Base-by-base conservation (phyloP, 2,113 vertebrate genomes). In the Heterochromis multidens region DNA sequence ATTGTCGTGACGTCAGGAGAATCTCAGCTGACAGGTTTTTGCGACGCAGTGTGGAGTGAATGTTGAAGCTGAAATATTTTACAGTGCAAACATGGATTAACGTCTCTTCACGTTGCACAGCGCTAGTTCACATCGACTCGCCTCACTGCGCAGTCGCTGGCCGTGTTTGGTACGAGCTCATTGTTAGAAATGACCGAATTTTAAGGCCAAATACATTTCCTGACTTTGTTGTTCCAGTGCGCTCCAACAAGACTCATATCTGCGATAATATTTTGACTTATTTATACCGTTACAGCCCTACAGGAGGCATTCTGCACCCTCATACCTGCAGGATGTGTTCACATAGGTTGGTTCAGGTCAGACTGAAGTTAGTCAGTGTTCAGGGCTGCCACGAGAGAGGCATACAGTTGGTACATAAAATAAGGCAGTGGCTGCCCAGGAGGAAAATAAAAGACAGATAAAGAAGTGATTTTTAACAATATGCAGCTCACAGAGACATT, bases 141-240 rank as follows among this genome's bases (percentile, higher is more conserved):
- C 43, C 43, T 49, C 43, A 6, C 2, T 49, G 2, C 33, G 33
- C 2, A 5, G 14, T 17, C 43, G 16, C 5, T 17, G 40, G 0
- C 12, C 13, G 12, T 4, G 4, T 43, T 49, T 17, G 5, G 14
- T 6, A 4, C 7, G 33, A 35, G 33, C 33, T 5, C 43, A 16
- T 5, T 6, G 40, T 43, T 43, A 43, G 12, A 12, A 43, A 43
- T 2, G 40, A 65, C 2, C 4, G 12, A 43, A 43, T 14, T 40
- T 40, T 40, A 12, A 11, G 31, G 5, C 31, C 5, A 5, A 31
- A 31, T 31, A 40, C 12, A 2, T 40, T 35, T 40, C 33, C 33
- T 14, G 12, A 1, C 62, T 37, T 65, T 2, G 62, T 40, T 0
- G 3, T 40, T 0, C 17, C 17, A 3, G 29, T 6, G 35, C 62